A percentile compares a stretch with the other conserved stretches of the same genome.
Conservation (phyloP, 2,797 vertebrate genomes). For the Enteromius argenteus region DNA sequence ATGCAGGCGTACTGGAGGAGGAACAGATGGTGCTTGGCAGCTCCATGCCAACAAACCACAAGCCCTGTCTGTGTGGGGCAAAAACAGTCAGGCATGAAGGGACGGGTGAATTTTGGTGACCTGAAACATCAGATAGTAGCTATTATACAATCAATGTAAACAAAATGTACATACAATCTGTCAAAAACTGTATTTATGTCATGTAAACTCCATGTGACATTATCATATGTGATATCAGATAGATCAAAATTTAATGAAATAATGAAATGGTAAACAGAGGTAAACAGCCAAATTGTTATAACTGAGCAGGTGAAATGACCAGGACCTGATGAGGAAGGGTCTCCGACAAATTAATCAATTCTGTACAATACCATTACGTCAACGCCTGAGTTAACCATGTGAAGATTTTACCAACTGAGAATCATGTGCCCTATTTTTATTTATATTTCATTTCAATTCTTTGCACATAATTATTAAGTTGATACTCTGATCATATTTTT, state of each 20-base stretch:
- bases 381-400: background rate
- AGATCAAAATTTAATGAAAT: background rate
- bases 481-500: no score
- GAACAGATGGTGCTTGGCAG: conserved; percentile 69
- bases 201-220: background rate
- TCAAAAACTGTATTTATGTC: background rate
- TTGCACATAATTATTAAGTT: background rate
- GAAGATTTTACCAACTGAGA: background rate
- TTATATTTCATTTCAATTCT: background rate
- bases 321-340: background rate
- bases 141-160: background rate
- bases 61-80: conserved; percentile 62
- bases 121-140: background rate
- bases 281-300: background rate
- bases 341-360: background rate
- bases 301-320: background rate
- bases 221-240: background rate
- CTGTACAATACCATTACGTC: background rate
- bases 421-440: background rate
- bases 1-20: conserved; percentile 30
- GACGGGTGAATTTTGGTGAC: background rate
- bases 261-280: background rate
- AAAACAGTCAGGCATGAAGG: conserved; percentile 51
- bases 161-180: background rate
- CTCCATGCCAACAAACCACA: conserved; percentile 59